Evolutionary conservation across 1,140 invertebrate species (phyloP).

Genomic region (Solenopsis invicta): DNA sequence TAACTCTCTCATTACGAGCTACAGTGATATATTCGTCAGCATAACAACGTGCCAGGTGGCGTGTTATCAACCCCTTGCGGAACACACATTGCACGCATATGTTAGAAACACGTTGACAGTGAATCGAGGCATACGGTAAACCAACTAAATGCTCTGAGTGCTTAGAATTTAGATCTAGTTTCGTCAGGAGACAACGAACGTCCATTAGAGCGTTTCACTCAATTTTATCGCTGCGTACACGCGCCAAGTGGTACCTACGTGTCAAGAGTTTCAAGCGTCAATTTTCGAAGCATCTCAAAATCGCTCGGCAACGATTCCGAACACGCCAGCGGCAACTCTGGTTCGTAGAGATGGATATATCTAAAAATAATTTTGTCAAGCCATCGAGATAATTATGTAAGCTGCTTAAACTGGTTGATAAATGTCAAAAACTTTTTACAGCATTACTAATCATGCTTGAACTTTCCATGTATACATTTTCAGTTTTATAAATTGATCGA

Average conservation of each 20-base stretch:
- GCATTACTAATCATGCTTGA: too few relatives aligned
- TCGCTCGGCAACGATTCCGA: not conserved
- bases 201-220: constrained; percentile 49
- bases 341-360: not conserved
- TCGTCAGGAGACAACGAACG: constrained; percentile 32
- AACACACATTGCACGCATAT: constrained; percentile 37
- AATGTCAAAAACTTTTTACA: too few relatives aligned
- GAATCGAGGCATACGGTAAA: constrained; percentile 39
- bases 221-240: constrained; percentile 26
- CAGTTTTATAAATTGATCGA: too few relatives aligned
- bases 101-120: constrained; percentile 6
- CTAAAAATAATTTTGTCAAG: too few relatives aligned
- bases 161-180: constrained; percentile 40
- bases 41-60: constrained; percentile 43
- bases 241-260: not conserved
- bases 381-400: too few relatives aligned
- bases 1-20: constrained; percentile 10
- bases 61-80: constrained; percentile 56
- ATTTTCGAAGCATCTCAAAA: constrained; percentile 9
- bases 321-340: not conserved
- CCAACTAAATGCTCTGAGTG: constrained; percentile 4
- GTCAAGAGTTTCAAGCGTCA: not conserved
- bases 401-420: too few relatives aligned
- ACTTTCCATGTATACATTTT: too few relatives aligned
- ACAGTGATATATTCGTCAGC: constrained; percentile 9